A percentile compares a stretch with the other conserved stretches of the same genome.
Conservation (phyloP, 2,113 vertebrate species). For the Amblyopsis rosae region DNA sequence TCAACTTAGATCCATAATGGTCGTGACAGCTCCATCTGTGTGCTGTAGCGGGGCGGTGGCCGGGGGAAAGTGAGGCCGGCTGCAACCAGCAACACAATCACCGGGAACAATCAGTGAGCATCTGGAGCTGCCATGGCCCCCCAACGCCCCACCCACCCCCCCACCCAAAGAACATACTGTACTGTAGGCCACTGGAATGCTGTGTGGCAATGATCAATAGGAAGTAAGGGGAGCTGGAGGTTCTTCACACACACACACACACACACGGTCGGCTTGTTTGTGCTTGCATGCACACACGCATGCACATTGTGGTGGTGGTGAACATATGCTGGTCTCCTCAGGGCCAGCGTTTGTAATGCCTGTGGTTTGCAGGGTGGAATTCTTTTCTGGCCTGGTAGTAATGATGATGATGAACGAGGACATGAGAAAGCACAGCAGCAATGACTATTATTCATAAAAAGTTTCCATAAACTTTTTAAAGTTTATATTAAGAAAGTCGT, state of each 20-base stretch:
- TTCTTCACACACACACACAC: too few relatives aligned
- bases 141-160: background rate
- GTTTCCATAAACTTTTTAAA: background rate
- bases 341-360: too few relatives aligned
- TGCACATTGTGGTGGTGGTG: background rate
- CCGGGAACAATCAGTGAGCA: slow-evolving; percentile 61
- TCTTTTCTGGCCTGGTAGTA: too few relatives aligned
- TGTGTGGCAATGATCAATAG: background rate
- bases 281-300: background rate
- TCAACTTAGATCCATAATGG: slow-evolving; percentile 57
- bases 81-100: slow-evolving; percentile 50
- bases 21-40: slow-evolving; percentile 73
- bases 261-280: too few relatives aligned
- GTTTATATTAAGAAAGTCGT: background rate
- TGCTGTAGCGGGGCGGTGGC: background rate
- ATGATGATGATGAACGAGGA: too few relatives aligned
- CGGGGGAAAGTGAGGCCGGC: slow-evolving; percentile 28
- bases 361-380: too few relatives aligned
- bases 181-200: slow-evolving; percentile 10
- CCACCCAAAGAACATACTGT: background rate
- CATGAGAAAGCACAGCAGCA: too few relatives aligned
- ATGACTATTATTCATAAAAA: too few relatives aligned
- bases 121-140: slow-evolving; percentile 49
- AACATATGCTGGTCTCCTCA: background rate
- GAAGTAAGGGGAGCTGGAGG: background rate